Evolutionary conservation across 2,888 invertebrate species (phyloP).

Genomic region (Campopleginae sp.): DNA sequence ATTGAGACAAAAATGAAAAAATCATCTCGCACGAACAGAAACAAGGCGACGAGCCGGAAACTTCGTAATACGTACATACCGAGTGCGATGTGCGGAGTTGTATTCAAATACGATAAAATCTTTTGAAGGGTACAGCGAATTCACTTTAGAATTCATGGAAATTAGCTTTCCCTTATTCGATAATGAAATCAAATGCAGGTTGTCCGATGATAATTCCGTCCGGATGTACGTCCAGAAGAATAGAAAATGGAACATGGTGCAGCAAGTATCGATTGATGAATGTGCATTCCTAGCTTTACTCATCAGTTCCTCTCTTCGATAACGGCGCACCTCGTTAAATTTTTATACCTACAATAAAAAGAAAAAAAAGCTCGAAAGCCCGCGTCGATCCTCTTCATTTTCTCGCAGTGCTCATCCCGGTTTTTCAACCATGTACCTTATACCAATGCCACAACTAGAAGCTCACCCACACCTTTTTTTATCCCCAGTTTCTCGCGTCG

Average conservation of each 20-base stretch:
- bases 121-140: too few species aligned
- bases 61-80: too few species aligned
- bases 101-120: too few species aligned
- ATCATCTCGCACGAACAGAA: too few species aligned
- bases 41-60: too few species aligned
- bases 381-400: slow-evolving; percentile 10
- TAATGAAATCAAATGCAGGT: not conserved
- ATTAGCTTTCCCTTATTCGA: not conserved
- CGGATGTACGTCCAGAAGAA: not conserved
- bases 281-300: slow-evolving; percentile 72
- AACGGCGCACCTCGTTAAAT: slow-evolving; percentile 71
- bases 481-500: not conserved
- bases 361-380: slow-evolving; percentile 33
- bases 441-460: slow-evolving; percentile 34
- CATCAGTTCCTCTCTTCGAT: slow-evolving; percentile 68
- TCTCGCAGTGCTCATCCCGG: not conserved
- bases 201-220: not conserved
- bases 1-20: too few species aligned
- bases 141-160: too few species aligned
- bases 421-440: slow-evolving; percentile 17
- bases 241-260: slow-evolving; percentile 55
- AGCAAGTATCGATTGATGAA: slow-evolving; percentile 77
- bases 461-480: slow-evolving; percentile 11
- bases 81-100: too few species aligned
- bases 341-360: slow-evolving; percentile 73